A percentile compares a stretch with the other conserved stretches of the same genome.
These are phyloP conservation scores for Mobula birostris DNA, from an alignment of 2,113 vertebrate species.

Conservation along the genomic window DNA sequence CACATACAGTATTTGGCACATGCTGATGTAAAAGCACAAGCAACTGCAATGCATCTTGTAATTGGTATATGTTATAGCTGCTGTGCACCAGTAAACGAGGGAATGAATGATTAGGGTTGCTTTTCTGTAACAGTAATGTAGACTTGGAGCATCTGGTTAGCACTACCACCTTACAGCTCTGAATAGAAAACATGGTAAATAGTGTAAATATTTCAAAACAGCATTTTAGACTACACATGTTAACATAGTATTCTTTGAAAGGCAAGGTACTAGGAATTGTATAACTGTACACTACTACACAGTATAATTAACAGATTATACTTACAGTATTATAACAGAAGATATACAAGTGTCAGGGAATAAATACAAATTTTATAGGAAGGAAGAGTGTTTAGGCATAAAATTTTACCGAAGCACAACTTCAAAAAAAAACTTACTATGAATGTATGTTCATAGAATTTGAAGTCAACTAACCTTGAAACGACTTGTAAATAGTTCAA, in stretches of 20 bases:
- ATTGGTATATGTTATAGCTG: no score
- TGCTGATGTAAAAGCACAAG: no score
- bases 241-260: neutral
- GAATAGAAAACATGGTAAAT: neutral
- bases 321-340: neutral
- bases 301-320: neutral
- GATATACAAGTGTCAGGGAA: neutral
- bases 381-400: neutral
- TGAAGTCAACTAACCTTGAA: constrained; percentile 78
- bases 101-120: no score
- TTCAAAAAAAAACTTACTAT: neutral
- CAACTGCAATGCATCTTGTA: no score
- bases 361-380: neutral
- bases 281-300: no score
- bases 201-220: neutral
- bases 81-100: no score
- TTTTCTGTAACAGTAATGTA: neutral
- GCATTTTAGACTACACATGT: neutral
- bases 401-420: neutral
- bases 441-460: neutral
- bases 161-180: neutral
- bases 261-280: neutral
- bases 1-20: no score
- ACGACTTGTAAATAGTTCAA: constrained; percentile 96
- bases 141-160: neutral